Evolutionary conservation across 2,888 invertebrate genomes (phyloP).

Genomic region (Tenthredo livida): DNA sequence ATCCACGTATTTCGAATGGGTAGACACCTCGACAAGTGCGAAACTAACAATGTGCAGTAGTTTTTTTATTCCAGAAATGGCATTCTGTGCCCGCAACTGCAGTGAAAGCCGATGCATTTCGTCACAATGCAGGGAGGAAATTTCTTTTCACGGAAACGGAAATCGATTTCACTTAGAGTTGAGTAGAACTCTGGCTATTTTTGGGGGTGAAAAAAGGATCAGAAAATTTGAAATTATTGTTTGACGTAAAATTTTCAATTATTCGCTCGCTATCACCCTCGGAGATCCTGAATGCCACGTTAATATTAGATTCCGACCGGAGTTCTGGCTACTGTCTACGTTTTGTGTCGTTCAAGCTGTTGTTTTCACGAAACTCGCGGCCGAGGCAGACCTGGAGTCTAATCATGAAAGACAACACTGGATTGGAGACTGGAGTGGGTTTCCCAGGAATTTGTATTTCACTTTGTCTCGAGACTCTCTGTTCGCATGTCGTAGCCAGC

Average conservation of each 20-base stretch:
- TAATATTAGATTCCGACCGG: slow-evolving; percentile 6
- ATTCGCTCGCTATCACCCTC: neutral
- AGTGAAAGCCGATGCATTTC: neutral
- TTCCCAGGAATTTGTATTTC: slow-evolving; percentile 10
- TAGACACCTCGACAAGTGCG: neutral
- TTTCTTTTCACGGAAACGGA: neutral
- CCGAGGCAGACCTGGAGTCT: slow-evolving; percentile 4
- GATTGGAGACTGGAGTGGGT: neutral
- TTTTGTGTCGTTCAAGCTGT: slow-evolving; percentile 4
- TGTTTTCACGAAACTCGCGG: neutral
- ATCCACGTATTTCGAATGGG: slow-evolving; percentile 26
- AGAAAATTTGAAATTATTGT: neutral
- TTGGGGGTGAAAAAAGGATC: neutral
- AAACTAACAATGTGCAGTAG: neutral
- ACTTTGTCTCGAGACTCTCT: neutral
- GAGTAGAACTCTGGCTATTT: neutral
- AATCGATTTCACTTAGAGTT: neutral
- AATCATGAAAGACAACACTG: slow-evolving; percentile 14
- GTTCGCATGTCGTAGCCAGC: neutral
- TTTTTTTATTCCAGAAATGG: neutral
- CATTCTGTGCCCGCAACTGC: neutral
- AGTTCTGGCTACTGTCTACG: neutral
- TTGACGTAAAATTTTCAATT: neutral
- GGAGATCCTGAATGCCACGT: neutral
- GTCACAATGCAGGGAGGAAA: neutral